phyloP scores from a whole-genome alignment of 2,113 vertebrate genomes.

The Antennarius striatus region DNA sequence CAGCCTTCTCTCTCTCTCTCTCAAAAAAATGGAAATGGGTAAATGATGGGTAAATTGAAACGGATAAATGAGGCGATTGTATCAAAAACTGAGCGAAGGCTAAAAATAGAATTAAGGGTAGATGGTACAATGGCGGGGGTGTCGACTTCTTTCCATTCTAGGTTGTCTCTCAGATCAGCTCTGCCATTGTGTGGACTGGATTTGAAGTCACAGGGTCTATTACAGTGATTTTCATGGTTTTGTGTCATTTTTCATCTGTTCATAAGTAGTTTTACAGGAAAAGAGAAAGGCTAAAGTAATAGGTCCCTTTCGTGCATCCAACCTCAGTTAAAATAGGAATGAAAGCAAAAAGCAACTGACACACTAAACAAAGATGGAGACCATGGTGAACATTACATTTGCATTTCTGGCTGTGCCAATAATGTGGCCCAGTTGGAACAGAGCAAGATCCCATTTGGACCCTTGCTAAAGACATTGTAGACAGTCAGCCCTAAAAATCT shows the following conservation, averaged over 20 bases:
- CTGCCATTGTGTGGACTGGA: slow-evolving; percentile 4
- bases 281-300: too few species aligned
- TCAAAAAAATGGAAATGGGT: not conserved
- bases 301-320: too few species aligned
- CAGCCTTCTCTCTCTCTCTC: not conserved
- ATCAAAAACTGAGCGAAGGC: too few species aligned
- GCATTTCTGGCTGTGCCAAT: not conserved
- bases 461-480: too few species aligned
- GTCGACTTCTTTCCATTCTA: slow-evolving; percentile 1
- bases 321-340: too few species aligned
- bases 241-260: not conserved
- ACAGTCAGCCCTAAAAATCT: too few species aligned
- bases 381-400: not conserved
- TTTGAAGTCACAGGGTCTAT: slow-evolving; percentile 16
- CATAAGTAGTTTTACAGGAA: too few species aligned
- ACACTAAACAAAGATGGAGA: too few species aligned
- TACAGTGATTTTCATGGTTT: slow-evolving; percentile 22
- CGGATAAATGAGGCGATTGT: too few species aligned
- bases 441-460: too few species aligned
- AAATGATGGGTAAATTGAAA: too few species aligned
- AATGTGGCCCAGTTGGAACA: not conserved
- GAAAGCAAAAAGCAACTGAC: too few species aligned
- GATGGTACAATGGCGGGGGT: slow-evolving; percentile 5
- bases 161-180: slow-evolving; percentile 18
- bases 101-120: not conserved